Base-by-base conservation (phyloP, 2,888 invertebrate genomes). In the Branchellion lobata region DNA sequence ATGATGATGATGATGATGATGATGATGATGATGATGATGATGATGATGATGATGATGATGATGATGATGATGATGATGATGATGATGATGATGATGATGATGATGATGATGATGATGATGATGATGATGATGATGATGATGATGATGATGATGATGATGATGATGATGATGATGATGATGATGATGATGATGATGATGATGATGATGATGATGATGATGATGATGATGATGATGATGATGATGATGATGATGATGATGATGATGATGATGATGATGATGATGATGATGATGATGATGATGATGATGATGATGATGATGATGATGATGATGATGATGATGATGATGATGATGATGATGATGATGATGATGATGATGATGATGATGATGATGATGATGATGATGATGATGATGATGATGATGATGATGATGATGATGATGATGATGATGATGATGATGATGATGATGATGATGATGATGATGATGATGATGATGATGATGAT, bases 1-100 rank as follows among this genome's bases (percentile, higher is more conserved):
- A 77, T 65, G 68, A 77, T 34, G 77, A 68, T 65, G 77, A 68
- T 57, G 40, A 40, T 40, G 68, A 77, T 34, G 77, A 77, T 34
- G 77, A 77, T 33, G 61, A 77, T 65, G 68, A 77, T 34, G 77
- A 68, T 65, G 77, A 68, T 57, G 40, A 40, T 40, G 68, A 77
- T 34, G 77, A 77, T 34, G 77, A 77, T 33, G 61, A 77, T 65
- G 68, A 77, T 34, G 77, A 68, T 65, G 77, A 68, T 57, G 40
- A 40, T 40, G 68, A 77, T 34, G 77, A 77, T 34, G 77, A 77
- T 33, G 61, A 77, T 65, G 68, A 77, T 34, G 77, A 68, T 65
- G 77, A 68, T 57, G 40, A 40, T 40, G 68, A 77, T 34, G 77
- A 77, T 34, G 77, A 77, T 33, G 61, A 77, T 65, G 68, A 77